These are phyloP conservation scores for Colletes gigas DNA, from an alignment of 1,140 invertebrate genomes.

Conservation along the genomic window DNA sequence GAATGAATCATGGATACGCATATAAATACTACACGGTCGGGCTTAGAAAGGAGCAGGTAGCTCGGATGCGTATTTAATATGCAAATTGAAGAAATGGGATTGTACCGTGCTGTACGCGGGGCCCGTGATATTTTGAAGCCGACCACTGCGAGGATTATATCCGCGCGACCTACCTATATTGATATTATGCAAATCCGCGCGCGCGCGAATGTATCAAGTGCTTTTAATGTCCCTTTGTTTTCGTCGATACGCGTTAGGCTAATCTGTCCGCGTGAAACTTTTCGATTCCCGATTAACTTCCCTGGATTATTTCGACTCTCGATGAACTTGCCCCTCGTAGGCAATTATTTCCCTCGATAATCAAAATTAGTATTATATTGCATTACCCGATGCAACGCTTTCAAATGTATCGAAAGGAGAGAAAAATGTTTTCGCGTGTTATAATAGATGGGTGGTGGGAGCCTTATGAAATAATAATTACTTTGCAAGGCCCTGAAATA, in stretches of 20 bases:
- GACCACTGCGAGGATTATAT: conserved; percentile 61
- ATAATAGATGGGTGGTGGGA: too few species aligned
- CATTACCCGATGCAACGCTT: too few species aligned
- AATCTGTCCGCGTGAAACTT: conserved; percentile 11
- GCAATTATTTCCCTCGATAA: conserved; percentile 4
- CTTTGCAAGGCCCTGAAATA: too few species aligned
- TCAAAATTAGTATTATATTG: conserved; percentile 10
- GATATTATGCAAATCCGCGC: conserved; percentile 63
- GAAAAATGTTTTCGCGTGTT: too few species aligned
- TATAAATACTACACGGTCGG: conserved; percentile 53
- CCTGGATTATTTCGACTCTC: conserved; percentile 17
- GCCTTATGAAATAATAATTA: too few species aligned
- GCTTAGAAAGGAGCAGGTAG: conserved; percentile 48
- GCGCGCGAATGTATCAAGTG: conserved; percentile 31
- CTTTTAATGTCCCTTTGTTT: conserved; percentile 57
- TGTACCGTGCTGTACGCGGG: conserved; percentile 56
- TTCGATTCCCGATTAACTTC: conserved; percentile 27
- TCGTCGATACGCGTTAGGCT: conserved; percentile 9
- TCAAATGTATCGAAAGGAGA: too few species aligned
- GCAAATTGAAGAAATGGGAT: conserved; percentile 72
- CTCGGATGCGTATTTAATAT: conserved; percentile 70
- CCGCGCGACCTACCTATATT: conserved; percentile 57
- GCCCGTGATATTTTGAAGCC: conserved; percentile 61
- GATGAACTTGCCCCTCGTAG: background rate
- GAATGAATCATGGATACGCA: conserved; percentile 60